Percentiles rank a stretch among this genome's conserved stretches.
Evolutionary conservation across 2,113 vertebrate species (phyloP).

Genomic region (Pedetes capensis): DNA sequence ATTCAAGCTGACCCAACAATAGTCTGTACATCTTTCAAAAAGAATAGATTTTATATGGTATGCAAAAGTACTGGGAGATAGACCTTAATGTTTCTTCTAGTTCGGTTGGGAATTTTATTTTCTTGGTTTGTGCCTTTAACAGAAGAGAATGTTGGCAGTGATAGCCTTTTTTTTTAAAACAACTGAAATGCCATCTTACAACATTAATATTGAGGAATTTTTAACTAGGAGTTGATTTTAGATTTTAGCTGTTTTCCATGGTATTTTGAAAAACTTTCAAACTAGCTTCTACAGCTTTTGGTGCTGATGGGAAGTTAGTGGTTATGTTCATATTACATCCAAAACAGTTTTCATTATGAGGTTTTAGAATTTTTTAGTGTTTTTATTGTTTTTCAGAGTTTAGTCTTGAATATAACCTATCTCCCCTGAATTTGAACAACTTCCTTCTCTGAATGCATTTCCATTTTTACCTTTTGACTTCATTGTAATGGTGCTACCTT

Average conservation of each 20-base stretch:
- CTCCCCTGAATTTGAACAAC: neutral
- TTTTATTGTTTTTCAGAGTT: conserved; percentile 50
- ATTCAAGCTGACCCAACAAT: conserved; percentile 93
- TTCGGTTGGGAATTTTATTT: neutral
- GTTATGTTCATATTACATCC: conserved; percentile 16
- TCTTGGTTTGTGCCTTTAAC: conserved; percentile 4
- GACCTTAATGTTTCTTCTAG: neutral
- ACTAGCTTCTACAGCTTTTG: conserved; percentile 32
- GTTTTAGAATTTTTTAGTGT: neutral
- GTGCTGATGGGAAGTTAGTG: conserved; percentile 26
- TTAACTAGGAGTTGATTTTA: conserved; percentile 45
- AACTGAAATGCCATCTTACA: conserved; percentile 7
- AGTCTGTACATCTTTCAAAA: conserved; percentile 97
- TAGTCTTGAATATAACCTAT: conserved; percentile 39
- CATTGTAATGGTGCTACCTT: neutral
- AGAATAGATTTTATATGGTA: conserved; percentile 99
- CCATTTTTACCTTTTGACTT: conserved; percentile 30
- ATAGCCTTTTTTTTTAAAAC: conserved; percentile 51
- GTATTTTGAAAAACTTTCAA: conserved; percentile 40
- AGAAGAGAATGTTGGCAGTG: conserved; percentile 43
- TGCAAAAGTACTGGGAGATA: conserved; percentile 51
- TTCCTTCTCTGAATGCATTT: conserved; percentile 34
- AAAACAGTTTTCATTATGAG: conserved; percentile 23
- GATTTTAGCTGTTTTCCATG: conserved; percentile 45
- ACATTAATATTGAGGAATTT: conserved; percentile 56